Percentiles rank a stretch among this genome's conserved stretches.
phyloP scores from a whole-genome alignment of 2,113 vertebrate species.

The Xenopus borealis region DNA sequence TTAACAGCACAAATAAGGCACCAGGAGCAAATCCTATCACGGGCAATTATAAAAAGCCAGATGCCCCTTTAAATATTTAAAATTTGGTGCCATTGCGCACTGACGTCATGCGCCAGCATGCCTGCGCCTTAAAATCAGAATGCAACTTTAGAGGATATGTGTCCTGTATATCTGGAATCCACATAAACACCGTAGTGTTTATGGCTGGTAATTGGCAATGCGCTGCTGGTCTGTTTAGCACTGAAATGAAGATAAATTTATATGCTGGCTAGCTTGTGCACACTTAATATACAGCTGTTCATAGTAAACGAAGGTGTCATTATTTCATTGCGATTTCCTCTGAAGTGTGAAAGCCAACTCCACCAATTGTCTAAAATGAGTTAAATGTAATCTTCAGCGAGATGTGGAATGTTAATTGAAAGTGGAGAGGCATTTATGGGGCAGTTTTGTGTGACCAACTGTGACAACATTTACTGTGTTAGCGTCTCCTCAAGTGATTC shows the following conservation, averaged over 20 bases:
- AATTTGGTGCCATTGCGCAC: no score
- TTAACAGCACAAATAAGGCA: no score
- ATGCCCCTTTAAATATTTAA: no score
- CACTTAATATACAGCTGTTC: constrained; percentile 50
- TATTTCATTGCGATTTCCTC: constrained; percentile 79
- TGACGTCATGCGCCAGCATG: no score
- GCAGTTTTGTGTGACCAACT: constrained; percentile 66
- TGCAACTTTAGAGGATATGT: no score
- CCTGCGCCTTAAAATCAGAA: no score
- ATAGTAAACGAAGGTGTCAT: constrained; percentile 71
- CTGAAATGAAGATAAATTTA: constrained; percentile 36
- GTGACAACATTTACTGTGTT: constrained; percentile 71
- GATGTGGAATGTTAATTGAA: constrained; percentile 76
- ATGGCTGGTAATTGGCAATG: constrained; percentile 26
- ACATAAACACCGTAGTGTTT: neutral
- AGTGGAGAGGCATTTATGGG: constrained; percentile 72
- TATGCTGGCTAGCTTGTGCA: constrained; percentile 12
- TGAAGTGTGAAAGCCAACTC: constrained; percentile 82
- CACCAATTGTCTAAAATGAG: constrained; percentile 74
- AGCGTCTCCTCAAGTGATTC: constrained; percentile 56
- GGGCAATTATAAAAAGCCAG: no score
- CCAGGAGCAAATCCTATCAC: no score
- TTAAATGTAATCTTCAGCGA: constrained; percentile 73
- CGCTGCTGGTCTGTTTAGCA: neutral
- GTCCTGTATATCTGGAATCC: neutral